phyloP scores from a whole-genome alignment of 2,888 invertebrate genomes.

The Nemoura dubitans region DNA sequence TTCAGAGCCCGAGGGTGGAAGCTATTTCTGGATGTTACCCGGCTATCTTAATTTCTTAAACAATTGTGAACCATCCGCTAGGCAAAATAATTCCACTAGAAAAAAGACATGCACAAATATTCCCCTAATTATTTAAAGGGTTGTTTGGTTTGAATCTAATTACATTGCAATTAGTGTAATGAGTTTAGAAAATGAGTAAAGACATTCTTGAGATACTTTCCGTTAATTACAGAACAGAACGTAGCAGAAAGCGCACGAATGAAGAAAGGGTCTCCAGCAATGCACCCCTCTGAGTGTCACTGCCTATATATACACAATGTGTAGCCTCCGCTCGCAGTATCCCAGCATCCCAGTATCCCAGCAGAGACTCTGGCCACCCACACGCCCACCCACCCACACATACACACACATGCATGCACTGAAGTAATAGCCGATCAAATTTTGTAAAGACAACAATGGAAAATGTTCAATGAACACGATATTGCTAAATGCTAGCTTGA shows the following conservation, averaged over 20 bases:
- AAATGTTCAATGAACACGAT: too few relatives aligned
- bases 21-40: too few relatives aligned
- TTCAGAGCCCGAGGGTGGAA: too few relatives aligned
- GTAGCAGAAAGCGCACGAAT: slow-evolving; percentile 16
- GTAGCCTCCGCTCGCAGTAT: too few relatives aligned
- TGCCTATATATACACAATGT: background rate
- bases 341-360: too few relatives aligned
- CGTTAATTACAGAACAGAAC: slow-evolving; percentile 36
- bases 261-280: slow-evolving; percentile 4
- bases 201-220: slow-evolving; percentile 38
- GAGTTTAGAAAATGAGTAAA: slow-evolving; percentile 40
- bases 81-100: slow-evolving; percentile 23
- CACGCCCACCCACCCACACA: too few relatives aligned
- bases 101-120: slow-evolving; percentile 23
- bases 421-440: too few relatives aligned
- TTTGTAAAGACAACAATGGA: too few relatives aligned
- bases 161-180: slow-evolving; percentile 41
- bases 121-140: slow-evolving; percentile 39
- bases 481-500: too few relatives aligned
- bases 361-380: too few relatives aligned
- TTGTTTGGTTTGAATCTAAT: slow-evolving; percentile 41
- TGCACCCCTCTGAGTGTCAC: background rate
- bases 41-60: slow-evolving; percentile 10
- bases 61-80: slow-evolving; percentile 17
- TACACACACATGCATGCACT: too few relatives aligned